These are phyloP conservation scores for Brachyopa scutellaris DNA, from an alignment of 2,888 invertebrate genomes.

Conservation along the genomic window DNA sequence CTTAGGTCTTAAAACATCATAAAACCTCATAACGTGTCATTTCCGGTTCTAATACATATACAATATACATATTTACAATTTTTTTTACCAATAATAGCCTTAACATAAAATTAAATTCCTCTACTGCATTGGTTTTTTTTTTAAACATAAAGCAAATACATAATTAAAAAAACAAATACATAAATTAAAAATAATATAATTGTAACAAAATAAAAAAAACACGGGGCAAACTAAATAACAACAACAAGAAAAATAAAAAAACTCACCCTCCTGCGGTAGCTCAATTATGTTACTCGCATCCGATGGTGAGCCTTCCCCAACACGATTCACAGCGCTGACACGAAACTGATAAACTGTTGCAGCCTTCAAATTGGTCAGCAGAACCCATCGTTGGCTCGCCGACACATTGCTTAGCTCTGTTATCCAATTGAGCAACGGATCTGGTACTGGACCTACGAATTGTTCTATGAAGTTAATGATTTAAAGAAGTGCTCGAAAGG, in stretches of 20 bases:
- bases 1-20: neutral
- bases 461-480: slow-evolving; percentile 81
- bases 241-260: slow-evolving; percentile 7
- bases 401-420: slow-evolving; percentile 94
- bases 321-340: slow-evolving; percentile 97
- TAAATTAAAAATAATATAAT: slow-evolving; percentile 29
- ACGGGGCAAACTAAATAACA: slow-evolving; percentile 63
- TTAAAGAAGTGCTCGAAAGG: slow-evolving; percentile 62
- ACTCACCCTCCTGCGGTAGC: slow-evolving; percentile 97
- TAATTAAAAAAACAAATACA: neutral
- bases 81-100: slow-evolving; percentile 24
- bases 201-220: slow-evolving; percentile 50
- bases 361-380: slow-evolving; percentile 93
- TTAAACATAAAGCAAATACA: slow-evolving; percentile 38
- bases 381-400: slow-evolving; percentile 88
- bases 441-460: slow-evolving; percentile 91
- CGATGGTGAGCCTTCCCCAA: slow-evolving; percentile 96
- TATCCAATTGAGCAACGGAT: slow-evolving; percentile 93
- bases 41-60: slow-evolving; percentile 57
- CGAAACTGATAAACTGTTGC: slow-evolving; percentile 98
- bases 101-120: slow-evolving; percentile 13
- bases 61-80: too few relatives aligned
- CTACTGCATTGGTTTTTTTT: slow-evolving; percentile 49
- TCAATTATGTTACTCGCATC: slow-evolving; percentile 94
- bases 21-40: too few relatives aligned